Conservation (phyloP, 2,113 vertebrate genomes). For the Mus spicilegus region DNA sequence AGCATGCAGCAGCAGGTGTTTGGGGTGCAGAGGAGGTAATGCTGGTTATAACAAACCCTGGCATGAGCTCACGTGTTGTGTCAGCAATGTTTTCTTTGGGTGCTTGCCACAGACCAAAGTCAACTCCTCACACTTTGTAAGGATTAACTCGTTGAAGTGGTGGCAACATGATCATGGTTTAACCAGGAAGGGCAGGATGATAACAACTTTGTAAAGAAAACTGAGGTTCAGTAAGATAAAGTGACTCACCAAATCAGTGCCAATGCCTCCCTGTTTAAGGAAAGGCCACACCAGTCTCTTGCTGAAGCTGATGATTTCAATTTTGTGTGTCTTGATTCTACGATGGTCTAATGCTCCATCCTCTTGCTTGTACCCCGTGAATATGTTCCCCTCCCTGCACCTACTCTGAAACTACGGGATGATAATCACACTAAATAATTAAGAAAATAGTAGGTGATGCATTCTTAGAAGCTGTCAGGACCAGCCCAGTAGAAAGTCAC, state of each 20-base stretch:
- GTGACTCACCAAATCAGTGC: background rate
- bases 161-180: background rate
- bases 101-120: background rate
- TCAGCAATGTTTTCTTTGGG: background rate
- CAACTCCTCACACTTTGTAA: background rate
- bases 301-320: background rate
- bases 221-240: background rate
- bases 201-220: constrained; percentile 7
- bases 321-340: background rate
- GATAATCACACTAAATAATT: background rate
- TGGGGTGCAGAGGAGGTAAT: background rate
- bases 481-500: background rate
- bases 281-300: background rate
- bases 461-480: constrained; percentile 13
- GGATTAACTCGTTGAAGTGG: background rate
- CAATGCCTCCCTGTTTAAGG: background rate
- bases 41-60: background rate
- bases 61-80: background rate
- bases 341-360: background rate
- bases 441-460: background rate
- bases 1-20: background rate
- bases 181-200: background rate
- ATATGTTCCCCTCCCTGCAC: background rate
- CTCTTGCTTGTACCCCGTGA: background rate
- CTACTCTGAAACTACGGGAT: constrained; percentile 1